Evolutionary conservation across 2,888 invertebrate genomes (phyloP), one percentile per base, ranked within the genome.

Genomic region (Colletes collaris): DNA sequence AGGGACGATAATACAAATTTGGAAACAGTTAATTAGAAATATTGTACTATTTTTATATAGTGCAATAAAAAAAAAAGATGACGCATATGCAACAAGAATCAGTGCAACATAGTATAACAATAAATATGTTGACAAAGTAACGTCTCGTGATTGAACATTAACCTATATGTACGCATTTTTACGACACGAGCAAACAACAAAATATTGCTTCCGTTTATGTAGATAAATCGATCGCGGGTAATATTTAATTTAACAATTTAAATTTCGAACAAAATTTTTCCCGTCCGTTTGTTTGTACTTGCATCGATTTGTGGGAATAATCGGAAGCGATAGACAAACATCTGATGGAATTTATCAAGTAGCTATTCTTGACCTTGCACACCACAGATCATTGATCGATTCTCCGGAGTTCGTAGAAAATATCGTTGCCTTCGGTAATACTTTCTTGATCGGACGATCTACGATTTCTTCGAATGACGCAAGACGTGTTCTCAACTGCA

Each of bases 381-480:
- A 59, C 44, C 59, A 19, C 49, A 27, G 64, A 78, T 69, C 78
- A 70, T 78, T 78, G 78, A 69, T 78, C 79, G 79, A 78, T 78
- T 70, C 64, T 59, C 6, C 16, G 8, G n/a, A 44, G 64, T 46
- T 76, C n/a, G n/a, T 37, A 27, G n/a, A n/a, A n/a, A 59, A 64
- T 77, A 68, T 59, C 40, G 58, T 70, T 55, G 55, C 8, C n/a
- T 60, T 55, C 60, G 13, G 66, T 72, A 64, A 62, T 63, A 50
- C 55, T 79, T 59, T 72, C 69, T 16, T 65, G 76, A 52, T 76
- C 71, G 52, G 46, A 75, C 68, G 62, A 76, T 82, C 44, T 71
- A 72, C 16, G 10, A 72, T 72, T 76, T 75, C 60, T 69, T 16
- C 73, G 78, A 71, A 49, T 86, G 82, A 82, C 78, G 82, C 69